Base-by-base conservation (phyloP, 2,888 invertebrate genomes). In the Lasioglossum malachurum region DNA sequence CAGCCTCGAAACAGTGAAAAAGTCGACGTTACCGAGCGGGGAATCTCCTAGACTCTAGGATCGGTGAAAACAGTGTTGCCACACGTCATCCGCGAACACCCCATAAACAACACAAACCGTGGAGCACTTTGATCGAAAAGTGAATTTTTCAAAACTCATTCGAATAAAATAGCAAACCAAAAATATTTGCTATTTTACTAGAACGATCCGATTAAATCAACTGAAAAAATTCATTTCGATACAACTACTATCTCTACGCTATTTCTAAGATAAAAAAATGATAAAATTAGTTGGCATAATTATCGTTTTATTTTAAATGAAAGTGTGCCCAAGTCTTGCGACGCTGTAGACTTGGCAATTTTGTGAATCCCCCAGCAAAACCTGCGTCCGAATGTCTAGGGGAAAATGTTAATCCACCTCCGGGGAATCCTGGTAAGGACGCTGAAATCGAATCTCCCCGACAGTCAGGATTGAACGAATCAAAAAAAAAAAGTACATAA, bases 1-100 rank as follows among this genome's bases (percentile, higher is more conserved):
- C 78, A 38, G 14, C n/a, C 72, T 49, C 60, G 53, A 60, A 71
- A 69, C 67, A 78, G 57, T 27, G n/a, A 49, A 67, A 67, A 46
- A 41, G 31, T 46, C 23, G 14, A 76, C 27, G 16, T 69, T 38
- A 19, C 53, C 53, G 23, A n/a, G 27, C 49, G 84, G 53, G 78
- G 60, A 60, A 69, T 64, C 10, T 60, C 71, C 35, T 12, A 16
- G 23, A 31, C 19, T 78, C 71, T 71, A 23, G 41, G 57, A 38
- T 27, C 69, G 49, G 69, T 71, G 23, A 19, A 72, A 44, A 78
- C 53, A 46, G 19, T 31, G 53, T 67, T 14, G 19, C 7, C 69
- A 27, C 27, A 14, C 35, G 35, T 69, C 35, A n/a, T n/a, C 41
- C 41, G n/a, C 41, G 38, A 16, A 67, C 35, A 67, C 19, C 67